Evolutionary conservation across 1,140 invertebrate species (phyloP).

Genomic region (Diploscapter pachys): DNA sequence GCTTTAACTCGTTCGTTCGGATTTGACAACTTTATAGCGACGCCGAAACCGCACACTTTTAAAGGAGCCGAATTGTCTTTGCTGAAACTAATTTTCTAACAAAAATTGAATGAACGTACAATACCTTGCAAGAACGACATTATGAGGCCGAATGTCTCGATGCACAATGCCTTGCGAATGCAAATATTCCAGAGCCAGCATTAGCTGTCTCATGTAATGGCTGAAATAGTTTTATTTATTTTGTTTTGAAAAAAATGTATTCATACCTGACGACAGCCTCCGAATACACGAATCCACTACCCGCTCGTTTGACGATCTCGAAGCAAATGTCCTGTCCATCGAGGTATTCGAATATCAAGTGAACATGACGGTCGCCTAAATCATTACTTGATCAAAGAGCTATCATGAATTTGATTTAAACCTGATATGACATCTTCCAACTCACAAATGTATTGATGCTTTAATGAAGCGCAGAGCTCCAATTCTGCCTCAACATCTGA

Average conservation of each 20-base stretch:
- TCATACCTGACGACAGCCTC: conserved; percentile 92
- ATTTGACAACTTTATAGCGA: conserved; percentile 77
- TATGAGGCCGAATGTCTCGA: conserved; percentile 56
- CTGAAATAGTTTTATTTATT: conserved; percentile 33
- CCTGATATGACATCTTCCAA: conserved; percentile 95
- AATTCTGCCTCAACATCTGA: conserved; percentile 90
- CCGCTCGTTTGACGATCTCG: conserved; percentile 90
- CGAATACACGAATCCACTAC: conserved; percentile 94
- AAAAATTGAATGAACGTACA: background rate
- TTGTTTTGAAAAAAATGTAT: background rate
- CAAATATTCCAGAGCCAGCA: conserved; percentile 55
- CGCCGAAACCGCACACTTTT: conserved; percentile 94
- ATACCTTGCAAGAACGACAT: conserved; percentile 75
- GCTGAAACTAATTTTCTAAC: conserved; percentile 16
- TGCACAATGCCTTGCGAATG: conserved; percentile 53
- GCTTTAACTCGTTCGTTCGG: conserved; percentile 8
- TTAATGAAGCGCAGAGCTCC: conserved; percentile 96
- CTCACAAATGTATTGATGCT: conserved; percentile 97
- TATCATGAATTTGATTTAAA: background rate
- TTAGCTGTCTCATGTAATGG: conserved; percentile 53
- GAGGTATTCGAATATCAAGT: conserved; percentile 68
- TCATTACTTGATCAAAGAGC: background rate
- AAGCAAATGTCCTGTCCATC: conserved; percentile 90
- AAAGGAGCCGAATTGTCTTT: conserved; percentile 94
- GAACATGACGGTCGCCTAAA: conserved; percentile 68